Percentiles rank a stretch among this genome's conserved stretches.
Evolutionary conservation across 2,113 vertebrate genomes (phyloP).

Genomic region (Pristiophorus japonicus): DNA sequence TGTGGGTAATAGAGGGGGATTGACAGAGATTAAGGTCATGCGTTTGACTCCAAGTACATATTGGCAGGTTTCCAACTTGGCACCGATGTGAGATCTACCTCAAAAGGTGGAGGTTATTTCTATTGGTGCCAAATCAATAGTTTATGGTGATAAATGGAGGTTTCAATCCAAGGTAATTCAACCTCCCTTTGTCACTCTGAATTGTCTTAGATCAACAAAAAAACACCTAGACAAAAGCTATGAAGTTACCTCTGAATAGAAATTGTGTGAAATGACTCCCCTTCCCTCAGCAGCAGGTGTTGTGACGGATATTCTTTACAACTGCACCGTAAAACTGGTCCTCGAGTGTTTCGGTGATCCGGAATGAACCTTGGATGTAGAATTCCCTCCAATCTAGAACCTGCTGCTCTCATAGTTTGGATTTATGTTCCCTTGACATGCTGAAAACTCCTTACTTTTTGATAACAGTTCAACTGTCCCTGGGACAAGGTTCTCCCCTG

Average conservation of each 20-base stretch:
- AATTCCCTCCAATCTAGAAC: not conserved
- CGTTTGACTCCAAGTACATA: too few species aligned
- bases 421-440: not conserved
- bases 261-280: not conserved
- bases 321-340: not conserved
- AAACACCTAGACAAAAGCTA: not conserved
- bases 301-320: not conserved
- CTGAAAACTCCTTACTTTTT: not conserved
- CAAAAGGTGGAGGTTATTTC: not conserved
- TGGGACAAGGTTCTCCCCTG: not conserved
- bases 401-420: not conserved
- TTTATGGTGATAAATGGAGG: not conserved
- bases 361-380: not conserved
- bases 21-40: not conserved
- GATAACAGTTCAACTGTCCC: not conserved
- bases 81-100: not conserved
- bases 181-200: not conserved
- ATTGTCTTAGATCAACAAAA: not conserved
- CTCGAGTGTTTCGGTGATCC: not conserved
- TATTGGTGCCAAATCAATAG: not conserved
- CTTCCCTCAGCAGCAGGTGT: not conserved
- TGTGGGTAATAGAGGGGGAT: not conserved
- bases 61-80: constrained; percentile 4
- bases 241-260: not conserved
- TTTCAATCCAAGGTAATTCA: not conserved